Percentiles rank a stretch among this genome's conserved stretches.
Evolutionary conservation across 2,888 invertebrate genomes (phyloP).

Genomic region (Xanthorhoe designata): DNA sequence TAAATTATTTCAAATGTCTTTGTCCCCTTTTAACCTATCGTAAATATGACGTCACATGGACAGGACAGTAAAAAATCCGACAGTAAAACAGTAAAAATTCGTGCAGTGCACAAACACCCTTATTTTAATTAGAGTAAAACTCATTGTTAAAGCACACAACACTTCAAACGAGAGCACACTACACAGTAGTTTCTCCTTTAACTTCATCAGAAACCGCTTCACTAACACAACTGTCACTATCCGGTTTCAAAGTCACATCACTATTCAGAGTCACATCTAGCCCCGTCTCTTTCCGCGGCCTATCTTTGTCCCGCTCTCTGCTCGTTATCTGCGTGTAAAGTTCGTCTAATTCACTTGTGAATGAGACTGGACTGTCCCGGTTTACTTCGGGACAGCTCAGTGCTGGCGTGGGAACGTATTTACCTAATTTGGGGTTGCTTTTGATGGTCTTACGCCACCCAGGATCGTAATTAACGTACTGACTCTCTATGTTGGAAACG

Average conservation of each 20-base stretch:
- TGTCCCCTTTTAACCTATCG: no score
- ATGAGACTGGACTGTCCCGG: constrained; percentile 75
- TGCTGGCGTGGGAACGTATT: constrained; percentile 75
- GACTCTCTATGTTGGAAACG: constrained; percentile 80
- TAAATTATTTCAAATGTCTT: no score
- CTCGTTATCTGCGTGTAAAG: constrained; percentile 89
- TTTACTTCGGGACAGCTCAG: constrained; percentile 80
- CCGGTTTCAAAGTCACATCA: constrained; percentile 77
- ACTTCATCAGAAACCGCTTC: constrained; percentile 74
- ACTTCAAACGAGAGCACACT: constrained; percentile 5
- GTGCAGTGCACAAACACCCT: no score
- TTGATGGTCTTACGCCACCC: constrained; percentile 81
- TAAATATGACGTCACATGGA: no score
- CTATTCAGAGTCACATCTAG: constrained; percentile 75
- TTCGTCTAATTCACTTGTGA: constrained; percentile 87
- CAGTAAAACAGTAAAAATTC: no score
- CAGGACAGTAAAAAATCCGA: no score
- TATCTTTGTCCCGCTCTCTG: constrained; percentile 70
- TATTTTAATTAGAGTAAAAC: no score
- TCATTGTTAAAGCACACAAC: no score
- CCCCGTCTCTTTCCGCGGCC: constrained; percentile 63
- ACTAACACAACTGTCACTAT: constrained; percentile 82
- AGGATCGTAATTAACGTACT: constrained; percentile 85
- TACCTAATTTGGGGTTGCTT: constrained; percentile 72
- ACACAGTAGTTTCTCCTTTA: constrained; percentile 75